Conservation (phyloP, 2,797 vertebrate genomes). For the Hydrolagus colliei region DNA sequence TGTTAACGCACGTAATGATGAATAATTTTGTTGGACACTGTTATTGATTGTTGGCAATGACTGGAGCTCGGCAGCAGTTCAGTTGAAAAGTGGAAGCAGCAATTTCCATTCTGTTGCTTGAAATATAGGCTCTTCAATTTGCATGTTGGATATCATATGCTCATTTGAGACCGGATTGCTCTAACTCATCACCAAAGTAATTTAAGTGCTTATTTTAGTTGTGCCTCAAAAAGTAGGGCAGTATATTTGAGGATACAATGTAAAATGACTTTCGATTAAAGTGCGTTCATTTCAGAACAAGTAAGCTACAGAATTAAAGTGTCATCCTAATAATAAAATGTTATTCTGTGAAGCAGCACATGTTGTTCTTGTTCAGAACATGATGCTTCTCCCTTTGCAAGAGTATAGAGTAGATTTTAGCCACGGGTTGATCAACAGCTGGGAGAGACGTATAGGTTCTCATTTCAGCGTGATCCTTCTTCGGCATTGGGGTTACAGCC, state of each 20-base stretch:
- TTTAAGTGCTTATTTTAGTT: slow-evolving; percentile 9
- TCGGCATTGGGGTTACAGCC: no score
- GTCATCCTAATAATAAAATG: no score
- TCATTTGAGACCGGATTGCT: neutral
- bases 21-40: neutral
- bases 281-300: neutral
- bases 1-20: neutral
- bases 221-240: neutral
- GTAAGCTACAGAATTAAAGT: neutral
- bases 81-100: neutral
- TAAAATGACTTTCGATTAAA: neutral
- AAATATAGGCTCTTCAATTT: neutral
- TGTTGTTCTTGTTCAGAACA: no score
- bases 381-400: no score
- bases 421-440: no score
- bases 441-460: no score
- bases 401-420: no score
- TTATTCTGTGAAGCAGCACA: no score
- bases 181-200: neutral
- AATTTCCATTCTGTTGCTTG: neutral
- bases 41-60: neutral
- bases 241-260: neutral
- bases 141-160: neutral
- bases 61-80: neutral
- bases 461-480: no score